These are phyloP conservation scores for Hirudinaria manillensis DNA, from an alignment of 2,888 invertebrate genomes.

Conservation along the genomic window DNA sequence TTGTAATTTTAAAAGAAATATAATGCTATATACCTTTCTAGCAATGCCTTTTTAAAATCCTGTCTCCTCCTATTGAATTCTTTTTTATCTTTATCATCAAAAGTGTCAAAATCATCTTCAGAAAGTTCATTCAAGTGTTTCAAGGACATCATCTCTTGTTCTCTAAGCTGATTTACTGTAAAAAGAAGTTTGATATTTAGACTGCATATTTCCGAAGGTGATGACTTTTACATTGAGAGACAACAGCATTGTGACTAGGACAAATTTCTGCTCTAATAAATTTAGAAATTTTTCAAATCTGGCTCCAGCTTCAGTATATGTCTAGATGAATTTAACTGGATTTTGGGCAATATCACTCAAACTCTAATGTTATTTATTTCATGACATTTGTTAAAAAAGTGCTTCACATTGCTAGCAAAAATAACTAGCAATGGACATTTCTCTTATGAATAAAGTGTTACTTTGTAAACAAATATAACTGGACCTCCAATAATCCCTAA, in stretches of 20 bases:
- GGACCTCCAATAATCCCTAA: too few species aligned
- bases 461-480: too few species aligned
- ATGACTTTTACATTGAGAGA: not conserved
- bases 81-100: slow-evolving; percentile 49
- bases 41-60: slow-evolving; percentile 50
- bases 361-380: too few species aligned
- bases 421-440: not conserved
- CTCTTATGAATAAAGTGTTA: not conserved
- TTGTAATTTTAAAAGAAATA: too few species aligned
- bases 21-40: slow-evolving; percentile 45
- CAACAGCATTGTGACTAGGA: not conserved
- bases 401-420: not conserved
- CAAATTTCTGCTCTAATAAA: not conserved
- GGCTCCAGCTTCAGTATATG: too few species aligned
- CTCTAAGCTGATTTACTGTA: slow-evolving; percentile 43
- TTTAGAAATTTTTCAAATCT: too few species aligned
- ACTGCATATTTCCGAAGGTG: too few species aligned
- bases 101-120: slow-evolving; percentile 54
- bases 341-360: too few species aligned
- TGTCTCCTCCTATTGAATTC: slow-evolving; percentile 51
- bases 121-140: slow-evolving; percentile 53
- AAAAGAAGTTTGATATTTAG: not conserved
- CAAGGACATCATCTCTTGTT: slow-evolving; percentile 47
- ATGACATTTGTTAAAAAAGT: not conserved
- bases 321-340: too few species aligned